A percentile compares a stretch with the other conserved stretches of the same genome.
Evolutionary conservation across 2,888 invertebrate species (phyloP).

Genomic region (Polyommatus iphigenia): DNA sequence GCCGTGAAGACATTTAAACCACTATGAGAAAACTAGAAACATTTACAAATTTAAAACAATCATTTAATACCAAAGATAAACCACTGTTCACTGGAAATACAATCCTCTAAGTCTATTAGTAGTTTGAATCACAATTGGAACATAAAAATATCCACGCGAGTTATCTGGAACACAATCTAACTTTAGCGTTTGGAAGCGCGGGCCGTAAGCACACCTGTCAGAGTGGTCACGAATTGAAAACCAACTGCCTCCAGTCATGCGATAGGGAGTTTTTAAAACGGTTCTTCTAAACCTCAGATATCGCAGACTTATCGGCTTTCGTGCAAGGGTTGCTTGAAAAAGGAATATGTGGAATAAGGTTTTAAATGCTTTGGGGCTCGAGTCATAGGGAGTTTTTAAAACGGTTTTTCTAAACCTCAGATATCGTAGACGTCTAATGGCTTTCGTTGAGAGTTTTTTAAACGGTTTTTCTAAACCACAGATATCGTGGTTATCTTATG

Average conservation of each 20-base stretch:
- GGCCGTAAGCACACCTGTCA: constrained; percentile 64
- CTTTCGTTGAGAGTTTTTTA: too few relatives aligned
- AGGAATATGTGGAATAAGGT: neutral
- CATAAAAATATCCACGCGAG: constrained; percentile 18
- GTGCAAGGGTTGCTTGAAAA: neutral
- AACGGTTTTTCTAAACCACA: neutral
- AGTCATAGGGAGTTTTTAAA: constrained; percentile 36
- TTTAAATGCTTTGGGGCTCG: too few relatives aligned
- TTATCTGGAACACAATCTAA: constrained; percentile 54
- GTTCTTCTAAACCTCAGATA: neutral
- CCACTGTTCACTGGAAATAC: neutral
- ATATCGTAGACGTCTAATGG: too few relatives aligned
- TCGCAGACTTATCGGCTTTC: neutral
- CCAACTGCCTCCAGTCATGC: constrained; percentile 63
- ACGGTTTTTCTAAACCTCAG: neutral
- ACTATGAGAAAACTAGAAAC: too few relatives aligned
- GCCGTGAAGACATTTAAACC: too few relatives aligned
- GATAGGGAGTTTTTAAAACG: constrained; percentile 38
- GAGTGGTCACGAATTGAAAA: constrained; percentile 69
- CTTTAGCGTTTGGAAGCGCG: constrained; percentile 58
- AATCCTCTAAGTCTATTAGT: neutral
- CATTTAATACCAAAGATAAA: neutral
- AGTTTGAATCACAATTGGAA: neutral
- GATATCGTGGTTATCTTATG: neutral
- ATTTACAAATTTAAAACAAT: too few relatives aligned